Base-by-base conservation (phyloP, 2,888 invertebrate genomes). In the Hyalella azteca region DNA sequence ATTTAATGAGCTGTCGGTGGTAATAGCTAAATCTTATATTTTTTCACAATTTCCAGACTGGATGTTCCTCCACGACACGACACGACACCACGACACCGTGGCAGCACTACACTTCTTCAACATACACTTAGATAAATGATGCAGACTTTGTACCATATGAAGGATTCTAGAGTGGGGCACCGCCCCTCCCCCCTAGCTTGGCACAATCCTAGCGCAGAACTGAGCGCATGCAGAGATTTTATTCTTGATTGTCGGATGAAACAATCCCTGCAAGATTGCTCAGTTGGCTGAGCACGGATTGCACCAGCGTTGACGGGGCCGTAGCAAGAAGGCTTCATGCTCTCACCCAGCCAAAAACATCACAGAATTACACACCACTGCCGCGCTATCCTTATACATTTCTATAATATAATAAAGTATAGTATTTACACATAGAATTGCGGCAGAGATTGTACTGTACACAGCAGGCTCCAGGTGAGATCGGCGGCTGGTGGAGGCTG, bases 371-470 rank as follows among this genome's bases (percentile, higher is more conserved):
- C 66, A 36, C 66, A 66, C 66, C 36, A 36, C 66, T 66, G 66
- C 66, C 66, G 66, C 66, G 11, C 36, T 5, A 32, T 66, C 19
- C 66, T 66, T 66, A 66, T 66, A 66, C 66, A 66, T 66, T 29
- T 66, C 66, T 66, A 66, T 66, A 66, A 66, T 66, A 66, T 66
- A 66, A 66, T 66, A 66, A 66, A 66, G 66, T 66, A 66, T 66
- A 66, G 15, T 66, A 66, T 66, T 66, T 66, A 66, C 66, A 66
- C 66, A 66, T 66, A 66, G 66, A 66, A 66, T 66, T 66, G 66
- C 66, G 66, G 66, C 66, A 66, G 66, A 66, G 66, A 66, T 66
- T 66, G 66, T 66, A 66, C 66, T 66, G 66, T 66, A 66, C 59
- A 59, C 66, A 66, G 66, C 66, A 66, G 36, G 66, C 66, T 29